phyloP scores from a whole-genome alignment of 2,113 vertebrate species.

The Leiothrix lutea region DNA sequence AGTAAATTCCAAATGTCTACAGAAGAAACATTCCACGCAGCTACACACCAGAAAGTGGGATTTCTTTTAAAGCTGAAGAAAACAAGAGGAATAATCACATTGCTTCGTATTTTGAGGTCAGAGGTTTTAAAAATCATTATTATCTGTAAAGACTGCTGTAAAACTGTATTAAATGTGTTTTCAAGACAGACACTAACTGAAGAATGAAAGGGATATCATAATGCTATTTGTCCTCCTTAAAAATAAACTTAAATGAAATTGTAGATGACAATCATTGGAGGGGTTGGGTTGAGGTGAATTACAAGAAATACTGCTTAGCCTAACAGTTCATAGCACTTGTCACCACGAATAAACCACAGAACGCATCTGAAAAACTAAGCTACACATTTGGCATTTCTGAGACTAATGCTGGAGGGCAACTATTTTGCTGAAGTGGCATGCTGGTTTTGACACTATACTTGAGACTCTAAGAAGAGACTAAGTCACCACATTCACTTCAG shows the following conservation, averaged over 20 bases:
- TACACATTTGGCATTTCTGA: conserved; percentile 24
- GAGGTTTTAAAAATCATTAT: background rate
- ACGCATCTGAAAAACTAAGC: background rate
- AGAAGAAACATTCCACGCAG: background rate
- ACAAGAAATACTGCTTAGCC: background rate
- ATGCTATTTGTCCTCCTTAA: background rate
- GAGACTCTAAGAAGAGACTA: background rate
- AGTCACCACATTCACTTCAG: background rate
- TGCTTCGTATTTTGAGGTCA: background rate
- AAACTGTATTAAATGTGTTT: background rate
- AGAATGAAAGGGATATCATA: background rate
- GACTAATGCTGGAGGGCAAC: background rate
- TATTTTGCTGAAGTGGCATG: background rate
- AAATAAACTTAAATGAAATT: background rate
- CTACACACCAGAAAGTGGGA: background rate
- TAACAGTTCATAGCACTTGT: conserved; percentile 22
- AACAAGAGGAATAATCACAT: background rate
- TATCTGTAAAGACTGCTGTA: background rate
- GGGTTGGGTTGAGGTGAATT: background rate
- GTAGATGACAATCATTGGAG: background rate
- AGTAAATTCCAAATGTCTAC: background rate
- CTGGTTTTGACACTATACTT: background rate
- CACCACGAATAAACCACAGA: background rate
- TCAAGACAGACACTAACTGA: background rate
- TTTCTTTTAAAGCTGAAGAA: background rate